Evolutionary conservation across 2,113 vertebrate species (phyloP), one percentile per base, ranked within the genome.

Genomic region (Hyaena hyaena): DNA sequence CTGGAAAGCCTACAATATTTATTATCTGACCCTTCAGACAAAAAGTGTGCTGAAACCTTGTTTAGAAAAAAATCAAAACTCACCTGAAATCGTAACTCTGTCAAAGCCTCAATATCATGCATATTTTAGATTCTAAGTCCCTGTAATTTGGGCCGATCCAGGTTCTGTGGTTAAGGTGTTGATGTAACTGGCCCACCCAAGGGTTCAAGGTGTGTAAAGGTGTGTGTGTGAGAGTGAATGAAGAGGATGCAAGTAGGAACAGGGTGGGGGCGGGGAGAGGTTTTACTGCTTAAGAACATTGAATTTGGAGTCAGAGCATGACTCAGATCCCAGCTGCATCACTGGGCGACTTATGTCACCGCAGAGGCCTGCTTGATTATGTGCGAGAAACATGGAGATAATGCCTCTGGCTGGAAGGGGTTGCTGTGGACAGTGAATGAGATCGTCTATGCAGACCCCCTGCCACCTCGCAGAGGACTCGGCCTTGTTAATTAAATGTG

Each of bases 61-160:
- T 68, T 82, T 77, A 84, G 16, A 79, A 82, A 88, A 35, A 31
- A 94, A 85, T 76, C 43, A 43, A 53, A 87, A 45, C 45, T 83
- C 17, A 68, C 17, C 12, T 87, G 77, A 53, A 96, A 82, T 61
- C 71, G 12, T 66, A 81, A 33, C 53, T 86, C 77, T 33, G 12
- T n/a, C n/a, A 35, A 63, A 43, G 43, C 26, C 58, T 94, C 55
- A 15, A 68, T 43, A 31, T 45, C 68, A 33, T 24, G 43, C 8
- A 11, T 65, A 48, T 48, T 50, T 33, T 73, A 66, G 23, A 77
- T 65, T 28, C 50, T 15, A 28, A 88, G 50, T 79, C 66, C 39
- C 58, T 61, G 3, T 23, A n/a, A 58, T 85, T 53, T 69, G 65
- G 48, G 14, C 28, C 5, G 55, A 48, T 50, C 8, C 31, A 33